These are phyloP conservation scores for Cheirogaleus medius DNA, from an alignment of 2,113 vertebrate genomes.

Conservation along the genomic window DNA sequence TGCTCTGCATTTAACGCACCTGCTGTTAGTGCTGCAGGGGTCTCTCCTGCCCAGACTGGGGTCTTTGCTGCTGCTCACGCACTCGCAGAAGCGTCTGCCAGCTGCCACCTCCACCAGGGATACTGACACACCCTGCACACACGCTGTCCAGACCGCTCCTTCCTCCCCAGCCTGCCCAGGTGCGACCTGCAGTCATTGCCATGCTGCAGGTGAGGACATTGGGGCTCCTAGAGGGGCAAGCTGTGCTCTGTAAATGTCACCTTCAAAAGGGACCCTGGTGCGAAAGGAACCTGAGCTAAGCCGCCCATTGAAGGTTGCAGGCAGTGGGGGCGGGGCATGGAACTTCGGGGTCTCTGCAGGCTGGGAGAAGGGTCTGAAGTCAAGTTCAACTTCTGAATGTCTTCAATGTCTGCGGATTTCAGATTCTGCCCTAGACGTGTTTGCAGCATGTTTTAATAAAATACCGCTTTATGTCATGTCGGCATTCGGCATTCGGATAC, in stretches of 20 bases:
- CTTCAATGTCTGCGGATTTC: not conserved
- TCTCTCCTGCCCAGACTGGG: not conserved
- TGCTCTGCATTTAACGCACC: not conserved
- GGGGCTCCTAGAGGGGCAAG: not conserved
- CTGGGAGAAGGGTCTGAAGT: not conserved
- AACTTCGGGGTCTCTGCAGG: no score
- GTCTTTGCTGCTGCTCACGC: not conserved
- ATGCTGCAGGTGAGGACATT: not conserved
- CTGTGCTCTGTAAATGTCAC: not conserved
- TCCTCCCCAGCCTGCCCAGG: rapidly evolving
- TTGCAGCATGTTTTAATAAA: not conserved
- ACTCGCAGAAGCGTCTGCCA: not conserved
- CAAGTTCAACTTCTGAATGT: not conserved
- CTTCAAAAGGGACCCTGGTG: not conserved
- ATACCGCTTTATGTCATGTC: not conserved
- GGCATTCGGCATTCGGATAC: not conserved
- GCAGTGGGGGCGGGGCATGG: not conserved
- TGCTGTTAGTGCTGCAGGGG: not conserved
- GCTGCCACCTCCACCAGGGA: not conserved
- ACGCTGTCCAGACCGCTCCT: not conserved
- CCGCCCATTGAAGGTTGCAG: not conserved
- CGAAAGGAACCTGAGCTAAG: not conserved
- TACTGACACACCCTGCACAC: not conserved
- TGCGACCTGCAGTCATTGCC: not conserved
- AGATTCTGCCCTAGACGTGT: not conserved